Evolutionary conservation across 2,888 invertebrate species (phyloP).

Genomic region (Noctuana brunneofusca): DNA sequence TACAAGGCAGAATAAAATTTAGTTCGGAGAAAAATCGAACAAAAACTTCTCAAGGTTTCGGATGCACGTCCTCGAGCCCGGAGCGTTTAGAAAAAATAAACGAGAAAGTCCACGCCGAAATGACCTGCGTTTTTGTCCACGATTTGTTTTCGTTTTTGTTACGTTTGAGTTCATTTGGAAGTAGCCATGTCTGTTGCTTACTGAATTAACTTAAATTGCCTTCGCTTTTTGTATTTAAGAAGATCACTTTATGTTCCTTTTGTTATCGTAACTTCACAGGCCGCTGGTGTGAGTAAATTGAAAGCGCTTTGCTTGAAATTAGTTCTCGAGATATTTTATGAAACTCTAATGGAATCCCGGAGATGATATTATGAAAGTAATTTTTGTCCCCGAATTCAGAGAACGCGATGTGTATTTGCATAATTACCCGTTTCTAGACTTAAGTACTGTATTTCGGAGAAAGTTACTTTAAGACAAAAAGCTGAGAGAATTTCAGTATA

Average conservation of each 20-base stretch:
- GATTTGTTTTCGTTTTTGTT: slow-evolving; percentile 82
- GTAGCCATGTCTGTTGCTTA: slow-evolving; percentile 80
- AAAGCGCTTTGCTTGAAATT: slow-evolving; percentile 34
- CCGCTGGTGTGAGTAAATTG: slow-evolving; percentile 44
- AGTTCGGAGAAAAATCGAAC: slow-evolving; percentile 62
- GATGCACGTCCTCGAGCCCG: slow-evolving; percentile 77
- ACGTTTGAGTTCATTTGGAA: slow-evolving; percentile 82
- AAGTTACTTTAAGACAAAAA: slow-evolving; percentile 9
- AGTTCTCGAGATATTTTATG: slow-evolving; percentile 24
- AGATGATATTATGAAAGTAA: slow-evolving; percentile 22
- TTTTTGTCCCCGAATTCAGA: slow-evolving; percentile 21
- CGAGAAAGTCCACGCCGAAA: slow-evolving; percentile 77
- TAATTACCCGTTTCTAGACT: slow-evolving; percentile 19
- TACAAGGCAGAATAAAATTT: slow-evolving; percentile 70
- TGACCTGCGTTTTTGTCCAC: slow-evolving; percentile 81
- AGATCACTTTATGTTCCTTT: slow-evolving; percentile 62
- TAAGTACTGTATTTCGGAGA: slow-evolving; percentile 18
- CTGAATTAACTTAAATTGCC: slow-evolving; percentile 81
- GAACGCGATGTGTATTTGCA: slow-evolving; percentile 15
- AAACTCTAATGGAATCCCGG: slow-evolving; percentile 21
- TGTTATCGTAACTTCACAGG: slow-evolving; percentile 56
- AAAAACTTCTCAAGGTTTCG: slow-evolving; percentile 75
- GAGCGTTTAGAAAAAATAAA: slow-evolving; percentile 77
- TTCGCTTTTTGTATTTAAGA: slow-evolving; percentile 64
- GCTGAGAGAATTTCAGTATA: slow-evolving; percentile 10